These are phyloP conservation scores for Papilio gigon DNA, from an alignment of 2,888 invertebrate species.

Conservation along the genomic window DNA sequence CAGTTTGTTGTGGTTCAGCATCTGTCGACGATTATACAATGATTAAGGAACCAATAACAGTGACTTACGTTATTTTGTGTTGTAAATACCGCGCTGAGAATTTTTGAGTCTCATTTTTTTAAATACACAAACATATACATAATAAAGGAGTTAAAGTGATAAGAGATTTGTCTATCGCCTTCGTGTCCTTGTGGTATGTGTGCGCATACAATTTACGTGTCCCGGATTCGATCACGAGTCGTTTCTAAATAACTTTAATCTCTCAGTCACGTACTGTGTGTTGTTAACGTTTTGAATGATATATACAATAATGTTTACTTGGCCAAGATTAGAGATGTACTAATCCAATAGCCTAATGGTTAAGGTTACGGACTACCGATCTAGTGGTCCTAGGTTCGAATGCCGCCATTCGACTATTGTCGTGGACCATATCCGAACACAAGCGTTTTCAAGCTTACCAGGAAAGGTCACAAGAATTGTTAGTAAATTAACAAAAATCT, in stretches of 20 bases:
- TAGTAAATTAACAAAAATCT: too few species aligned
- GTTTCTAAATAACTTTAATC: not conserved
- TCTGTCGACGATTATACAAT: conserved; percentile 25
- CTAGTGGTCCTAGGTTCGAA: too few species aligned
- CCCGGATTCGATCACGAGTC: not conserved
- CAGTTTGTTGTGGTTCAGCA: conserved; percentile 20
- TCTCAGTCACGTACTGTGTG: not conserved
- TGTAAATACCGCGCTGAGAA: conserved; percentile 13
- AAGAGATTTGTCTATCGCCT: not conserved
- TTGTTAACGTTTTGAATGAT: not conserved
- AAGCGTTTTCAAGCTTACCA: too few species aligned
- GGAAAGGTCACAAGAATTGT: too few species aligned
- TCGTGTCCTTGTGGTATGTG: not conserved
- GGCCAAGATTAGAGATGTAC: too few species aligned
- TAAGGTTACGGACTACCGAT: too few species aligned
- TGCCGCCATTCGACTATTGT: too few species aligned
- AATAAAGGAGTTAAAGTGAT: conserved; percentile 1
- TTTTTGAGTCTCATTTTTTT: conserved; percentile 24
- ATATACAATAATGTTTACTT: not conserved
- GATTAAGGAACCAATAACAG: conserved; percentile 23
- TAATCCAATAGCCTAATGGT: too few species aligned
- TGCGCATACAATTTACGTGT: not conserved
- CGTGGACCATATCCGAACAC: too few species aligned
- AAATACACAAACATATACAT: not conserved
- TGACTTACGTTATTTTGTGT: conserved; percentile 19